These are phyloP conservation scores for Psephotus haematonotus DNA, from an alignment of 2,113 vertebrate species.

Conservation along the genomic window DNA sequence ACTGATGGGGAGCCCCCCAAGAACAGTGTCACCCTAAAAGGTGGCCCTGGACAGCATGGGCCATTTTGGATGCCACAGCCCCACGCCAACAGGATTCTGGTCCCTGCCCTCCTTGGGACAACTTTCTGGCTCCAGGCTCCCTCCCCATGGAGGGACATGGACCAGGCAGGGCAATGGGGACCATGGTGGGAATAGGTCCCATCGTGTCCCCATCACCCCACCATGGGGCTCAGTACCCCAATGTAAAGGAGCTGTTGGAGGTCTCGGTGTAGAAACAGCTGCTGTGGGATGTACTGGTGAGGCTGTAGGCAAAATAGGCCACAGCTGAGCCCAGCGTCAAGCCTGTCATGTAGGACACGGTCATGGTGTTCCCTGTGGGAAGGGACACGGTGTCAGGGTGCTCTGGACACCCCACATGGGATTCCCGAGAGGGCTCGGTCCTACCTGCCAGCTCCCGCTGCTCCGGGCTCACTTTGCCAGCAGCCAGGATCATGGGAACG, in stretches of 20 bases:
- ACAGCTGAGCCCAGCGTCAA: slow-evolving; percentile 92
- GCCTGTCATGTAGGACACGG: slow-evolving; percentile 96
- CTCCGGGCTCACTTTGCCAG: slow-evolving; percentile 89
- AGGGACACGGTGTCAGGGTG: not conserved
- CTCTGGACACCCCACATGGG: accelerated
- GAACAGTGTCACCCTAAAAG: not conserved
- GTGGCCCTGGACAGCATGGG: not conserved
- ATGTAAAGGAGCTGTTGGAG: slow-evolving; percentile 68
- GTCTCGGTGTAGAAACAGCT: slow-evolving; percentile 65
- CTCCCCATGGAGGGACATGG: not conserved
- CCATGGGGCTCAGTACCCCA: slow-evolving; percentile 69
- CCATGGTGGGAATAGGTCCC: not conserved
- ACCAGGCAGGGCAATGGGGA: not conserved
- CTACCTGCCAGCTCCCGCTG: slow-evolving; percentile 95
- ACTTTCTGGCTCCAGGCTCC: not conserved
- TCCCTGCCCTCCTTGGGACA: not conserved
- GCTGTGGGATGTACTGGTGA: slow-evolving; percentile 78
- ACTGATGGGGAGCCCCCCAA: not conserved
- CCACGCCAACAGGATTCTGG: not conserved
- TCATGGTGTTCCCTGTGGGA: slow-evolving; percentile 94
- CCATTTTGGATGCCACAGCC: accelerated
- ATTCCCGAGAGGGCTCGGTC: accelerated
- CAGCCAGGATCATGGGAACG: slow-evolving; percentile 96
- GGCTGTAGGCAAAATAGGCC: slow-evolving; percentile 92
- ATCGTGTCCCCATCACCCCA: not conserved